These are phyloP conservation scores for Lytechinus pictus DNA, from an alignment of 35 echinoderm and acorn worm species.

Conservation along the genomic window DNA sequence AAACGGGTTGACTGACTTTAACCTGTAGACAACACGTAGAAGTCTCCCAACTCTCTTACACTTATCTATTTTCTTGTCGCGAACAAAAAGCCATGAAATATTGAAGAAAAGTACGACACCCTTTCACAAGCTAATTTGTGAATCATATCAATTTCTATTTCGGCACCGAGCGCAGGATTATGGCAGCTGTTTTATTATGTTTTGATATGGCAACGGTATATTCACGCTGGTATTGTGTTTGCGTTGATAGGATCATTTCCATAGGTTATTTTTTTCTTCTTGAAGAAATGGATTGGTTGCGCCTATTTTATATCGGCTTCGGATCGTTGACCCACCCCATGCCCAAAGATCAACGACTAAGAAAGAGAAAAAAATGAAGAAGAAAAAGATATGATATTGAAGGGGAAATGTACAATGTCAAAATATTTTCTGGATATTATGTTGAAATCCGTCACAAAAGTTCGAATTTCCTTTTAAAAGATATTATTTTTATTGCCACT, in stretches of 20 bases:
- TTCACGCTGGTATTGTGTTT: background rate
- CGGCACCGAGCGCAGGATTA: background rate
- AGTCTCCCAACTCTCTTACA: background rate
- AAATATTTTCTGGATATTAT: too few species aligned
- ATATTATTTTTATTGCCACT: too few species aligned
- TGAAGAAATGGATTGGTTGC: background rate
- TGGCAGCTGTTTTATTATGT: background rate
- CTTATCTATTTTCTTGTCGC: background rate
- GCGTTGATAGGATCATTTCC: background rate
- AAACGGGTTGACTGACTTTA: background rate
- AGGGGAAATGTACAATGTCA: too few species aligned
- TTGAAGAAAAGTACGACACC: background rate
- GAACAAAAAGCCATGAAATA: background rate
- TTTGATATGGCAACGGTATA: background rate
- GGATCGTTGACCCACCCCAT: too few species aligned
- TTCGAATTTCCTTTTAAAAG: too few species aligned
- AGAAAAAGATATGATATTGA: too few species aligned
- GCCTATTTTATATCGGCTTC: too few species aligned
- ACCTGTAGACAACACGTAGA: background rate
- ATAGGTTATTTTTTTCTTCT: background rate
- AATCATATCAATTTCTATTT: background rate
- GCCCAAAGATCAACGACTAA: too few species aligned
- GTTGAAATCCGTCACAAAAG: too few species aligned
- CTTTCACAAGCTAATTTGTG: background rate
- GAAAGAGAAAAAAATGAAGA: too few species aligned